Evolutionary conservation across 2,113 vertebrate species (phyloP).

Genomic region (Sitta europaea): DNA sequence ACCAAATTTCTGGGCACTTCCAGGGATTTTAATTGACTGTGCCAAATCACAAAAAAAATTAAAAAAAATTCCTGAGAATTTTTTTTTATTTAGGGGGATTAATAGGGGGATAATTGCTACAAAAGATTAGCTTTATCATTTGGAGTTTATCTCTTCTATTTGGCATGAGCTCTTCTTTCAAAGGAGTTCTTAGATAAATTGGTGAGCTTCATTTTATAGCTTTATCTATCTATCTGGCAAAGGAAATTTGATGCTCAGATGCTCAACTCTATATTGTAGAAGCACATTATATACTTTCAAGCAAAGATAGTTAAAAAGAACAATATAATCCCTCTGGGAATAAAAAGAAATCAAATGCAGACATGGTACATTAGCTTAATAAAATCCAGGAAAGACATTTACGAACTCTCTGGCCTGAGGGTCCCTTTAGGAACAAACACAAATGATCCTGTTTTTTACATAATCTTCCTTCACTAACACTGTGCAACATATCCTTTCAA

Average conservation of each 20-base stretch:
- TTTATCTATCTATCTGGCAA: not conserved
- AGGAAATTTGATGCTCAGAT: not conserved
- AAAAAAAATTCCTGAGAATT: too few relatives aligned
- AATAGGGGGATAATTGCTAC: not conserved
- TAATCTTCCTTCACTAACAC: not conserved
- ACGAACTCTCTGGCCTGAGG: not conserved
- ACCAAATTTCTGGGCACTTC: not conserved
- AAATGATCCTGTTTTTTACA: not conserved
- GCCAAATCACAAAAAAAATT: not conserved
- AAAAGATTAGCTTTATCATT: not conserved
- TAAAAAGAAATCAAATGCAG: slow-evolving; percentile 22
- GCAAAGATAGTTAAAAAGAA: not conserved
- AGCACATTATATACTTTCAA: not conserved
- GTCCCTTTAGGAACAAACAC: slow-evolving; percentile 6
- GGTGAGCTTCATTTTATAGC: not conserved
- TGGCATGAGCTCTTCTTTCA: not conserved
- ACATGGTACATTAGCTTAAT: slow-evolving; percentile 46
- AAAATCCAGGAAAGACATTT: slow-evolving; percentile 26
- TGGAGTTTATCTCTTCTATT: not conserved
- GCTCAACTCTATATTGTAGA: not conserved
- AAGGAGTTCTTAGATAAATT: not conserved
- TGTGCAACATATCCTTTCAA: not conserved
- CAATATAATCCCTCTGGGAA: not conserved
- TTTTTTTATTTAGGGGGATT: too few relatives aligned
- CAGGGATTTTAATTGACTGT: not conserved